phyloP scores from a whole-genome alignment of 2,113 vertebrate species.

The Cariama cristata region DNA sequence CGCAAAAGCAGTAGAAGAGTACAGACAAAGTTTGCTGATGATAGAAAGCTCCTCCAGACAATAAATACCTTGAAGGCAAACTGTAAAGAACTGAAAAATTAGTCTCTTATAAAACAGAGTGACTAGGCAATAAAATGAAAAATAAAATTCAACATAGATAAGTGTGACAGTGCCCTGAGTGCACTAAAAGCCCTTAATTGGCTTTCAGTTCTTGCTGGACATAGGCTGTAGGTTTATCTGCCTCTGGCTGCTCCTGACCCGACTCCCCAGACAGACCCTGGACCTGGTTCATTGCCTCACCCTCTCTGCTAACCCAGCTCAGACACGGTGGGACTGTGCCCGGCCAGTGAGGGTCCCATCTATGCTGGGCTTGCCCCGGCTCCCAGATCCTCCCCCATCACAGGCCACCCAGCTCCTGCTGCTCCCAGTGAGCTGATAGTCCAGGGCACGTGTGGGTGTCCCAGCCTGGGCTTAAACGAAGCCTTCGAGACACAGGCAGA shows the following conservation, averaged over 20 bases:
- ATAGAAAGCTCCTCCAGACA: neutral
- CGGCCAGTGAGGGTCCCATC: fast-evolving
- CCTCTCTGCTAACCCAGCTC: neutral
- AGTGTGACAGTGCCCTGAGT: neutral
- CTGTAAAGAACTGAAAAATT: neutral
- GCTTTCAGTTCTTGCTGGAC: neutral
- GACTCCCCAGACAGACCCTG: neutral
- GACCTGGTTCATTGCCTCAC: neutral
- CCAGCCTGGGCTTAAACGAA: neutral
- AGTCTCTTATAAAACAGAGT: neutral
- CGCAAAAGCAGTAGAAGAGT: neutral
- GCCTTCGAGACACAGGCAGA: neutral
- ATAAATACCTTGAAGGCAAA: neutral
- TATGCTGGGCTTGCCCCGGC: fast-evolving
- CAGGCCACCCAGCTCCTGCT: neutral
- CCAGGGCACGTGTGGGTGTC: neutral
- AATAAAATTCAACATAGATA: neutral
- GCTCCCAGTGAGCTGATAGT: neutral
- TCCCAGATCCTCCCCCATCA: neutral
- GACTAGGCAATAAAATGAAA: neutral
- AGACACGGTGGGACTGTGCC: neutral
- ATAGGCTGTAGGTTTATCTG: neutral
- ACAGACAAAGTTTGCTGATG: neutral
- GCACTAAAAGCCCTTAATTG: conserved; percentile 9
- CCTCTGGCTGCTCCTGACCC: neutral